Evolutionary conservation across 2,888 invertebrate genomes (phyloP).

Genomic region (Ormyrus rosae): DNA sequence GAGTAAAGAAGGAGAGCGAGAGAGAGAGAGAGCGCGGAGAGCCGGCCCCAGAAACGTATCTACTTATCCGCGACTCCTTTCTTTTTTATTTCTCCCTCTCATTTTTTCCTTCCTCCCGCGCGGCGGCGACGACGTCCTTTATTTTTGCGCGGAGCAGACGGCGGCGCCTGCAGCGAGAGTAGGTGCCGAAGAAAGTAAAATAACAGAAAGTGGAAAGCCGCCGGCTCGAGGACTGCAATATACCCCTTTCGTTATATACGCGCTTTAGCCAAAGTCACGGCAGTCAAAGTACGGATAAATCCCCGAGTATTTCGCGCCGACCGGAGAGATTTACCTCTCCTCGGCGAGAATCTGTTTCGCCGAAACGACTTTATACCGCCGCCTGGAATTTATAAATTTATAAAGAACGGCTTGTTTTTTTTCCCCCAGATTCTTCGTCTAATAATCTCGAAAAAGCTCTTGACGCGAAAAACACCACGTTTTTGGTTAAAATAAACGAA

Average conservation of each 20-base stretch:
- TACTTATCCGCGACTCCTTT: slow-evolving; percentile 45
- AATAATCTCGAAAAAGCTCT: too few relatives aligned
- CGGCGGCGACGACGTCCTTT: not conserved
- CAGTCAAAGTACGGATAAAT: slow-evolving; percentile 39
- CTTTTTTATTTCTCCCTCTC: slow-evolving; percentile 44
- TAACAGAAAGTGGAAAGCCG: slow-evolving; percentile 33
- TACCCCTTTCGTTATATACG: slow-evolving; percentile 22
- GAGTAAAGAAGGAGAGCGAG: slow-evolving; percentile 18
- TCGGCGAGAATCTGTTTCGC: slow-evolving; percentile 26
- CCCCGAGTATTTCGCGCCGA: slow-evolving; percentile 25
- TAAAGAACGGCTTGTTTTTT: not conserved
- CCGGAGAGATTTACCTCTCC: slow-evolving; percentile 37
- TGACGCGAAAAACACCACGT: too few relatives aligned
- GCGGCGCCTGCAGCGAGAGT: slow-evolving; percentile 33
- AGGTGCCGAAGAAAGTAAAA: slow-evolving; percentile 51
- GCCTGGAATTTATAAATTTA: slow-evolving; percentile 47
- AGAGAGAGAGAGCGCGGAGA: slow-evolving; percentile 4
- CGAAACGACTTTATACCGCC: slow-evolving; percentile 48
- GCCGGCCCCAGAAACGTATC: slow-evolving; percentile 52
- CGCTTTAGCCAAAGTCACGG: slow-evolving; percentile 35
- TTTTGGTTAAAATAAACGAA: too few relatives aligned
- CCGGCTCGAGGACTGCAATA: slow-evolving; percentile 12
- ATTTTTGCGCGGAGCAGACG: slow-evolving; percentile 26
- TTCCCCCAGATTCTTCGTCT: too few relatives aligned
- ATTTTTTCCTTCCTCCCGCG: slow-evolving; percentile 25